Conservation (phyloP, 2,888 invertebrate genomes). For the Epistrophella euchroma region DNA sequence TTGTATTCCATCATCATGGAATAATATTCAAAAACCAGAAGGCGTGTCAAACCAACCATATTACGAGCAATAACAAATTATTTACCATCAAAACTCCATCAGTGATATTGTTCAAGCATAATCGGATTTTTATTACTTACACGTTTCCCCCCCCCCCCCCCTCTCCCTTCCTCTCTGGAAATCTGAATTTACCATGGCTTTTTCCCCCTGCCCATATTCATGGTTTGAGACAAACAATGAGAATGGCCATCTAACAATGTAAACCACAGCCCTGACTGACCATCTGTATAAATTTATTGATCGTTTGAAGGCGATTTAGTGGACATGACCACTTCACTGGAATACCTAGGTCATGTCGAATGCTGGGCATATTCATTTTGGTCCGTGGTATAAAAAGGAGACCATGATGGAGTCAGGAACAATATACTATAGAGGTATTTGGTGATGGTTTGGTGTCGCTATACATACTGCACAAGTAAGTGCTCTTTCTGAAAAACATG, state of each 20-base stretch:
- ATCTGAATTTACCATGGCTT: not conserved
- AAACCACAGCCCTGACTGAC: conserved; percentile 32
- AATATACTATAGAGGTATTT: not conserved
- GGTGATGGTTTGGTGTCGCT: conserved; percentile 1
- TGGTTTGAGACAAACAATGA: conserved; percentile 24
- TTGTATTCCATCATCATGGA: conserved; percentile 7
- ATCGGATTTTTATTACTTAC: conserved; percentile 68
- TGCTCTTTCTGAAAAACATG: conserved; percentile 18
- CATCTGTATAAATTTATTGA: conserved; percentile 39
- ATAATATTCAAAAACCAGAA: conserved; percentile 45
- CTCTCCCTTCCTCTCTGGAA: not conserved
- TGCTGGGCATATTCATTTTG: conserved; percentile 53
- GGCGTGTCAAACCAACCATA: conserved; percentile 60
- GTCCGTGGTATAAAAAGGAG: conserved; percentile 16
- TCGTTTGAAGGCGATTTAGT: conserved; percentile 45
- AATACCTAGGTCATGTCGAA: conserved; percentile 50
- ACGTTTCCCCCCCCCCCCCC: conserved; percentile 22
- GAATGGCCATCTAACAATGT: conserved; percentile 38
- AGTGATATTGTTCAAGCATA: conserved; percentile 56
- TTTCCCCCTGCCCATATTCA: too few species aligned
- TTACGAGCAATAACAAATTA: conserved; percentile 63
- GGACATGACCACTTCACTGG: conserved; percentile 57
- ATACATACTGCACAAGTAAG: not conserved
- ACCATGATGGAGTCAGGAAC: conserved; percentile 17
- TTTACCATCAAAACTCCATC: conserved; percentile 70